Conservation (phyloP, 1,140 invertebrate genomes). For the Choristoneura fumiferana region DNA sequence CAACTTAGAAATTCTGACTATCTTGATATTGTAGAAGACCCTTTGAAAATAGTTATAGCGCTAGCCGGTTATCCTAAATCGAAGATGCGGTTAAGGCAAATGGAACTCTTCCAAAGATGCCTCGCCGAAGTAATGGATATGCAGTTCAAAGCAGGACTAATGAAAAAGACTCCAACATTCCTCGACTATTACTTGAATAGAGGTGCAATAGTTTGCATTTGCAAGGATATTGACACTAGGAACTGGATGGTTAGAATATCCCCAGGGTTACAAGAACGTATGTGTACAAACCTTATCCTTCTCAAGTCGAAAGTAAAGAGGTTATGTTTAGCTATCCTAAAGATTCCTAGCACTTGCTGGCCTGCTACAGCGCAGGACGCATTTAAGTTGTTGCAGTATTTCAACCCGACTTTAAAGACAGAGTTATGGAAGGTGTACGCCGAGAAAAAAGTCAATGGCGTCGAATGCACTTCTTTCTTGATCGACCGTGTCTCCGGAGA, state of each 20-base stretch:
- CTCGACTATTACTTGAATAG: slow-evolving; percentile 63
- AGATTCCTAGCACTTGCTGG: slow-evolving; percentile 52
- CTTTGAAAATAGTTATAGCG: slow-evolving; percentile 55
- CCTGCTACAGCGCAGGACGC: slow-evolving; percentile 53
- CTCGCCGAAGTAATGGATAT: slow-evolving; percentile 59
- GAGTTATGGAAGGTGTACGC: slow-evolving; percentile 55
- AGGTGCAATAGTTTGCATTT: slow-evolving; percentile 65
- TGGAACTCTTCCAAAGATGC: slow-evolving; percentile 50
- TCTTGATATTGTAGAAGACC: slow-evolving; percentile 52
- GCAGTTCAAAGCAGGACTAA: slow-evolving; percentile 58
- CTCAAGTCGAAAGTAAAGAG: slow-evolving; percentile 55
- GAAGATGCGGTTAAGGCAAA: slow-evolving; percentile 54
- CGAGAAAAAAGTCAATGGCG: slow-evolving; percentile 40
- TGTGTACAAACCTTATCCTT: slow-evolving; percentile 48
- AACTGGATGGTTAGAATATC: slow-evolving; percentile 60
- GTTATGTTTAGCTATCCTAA: slow-evolving; percentile 53
- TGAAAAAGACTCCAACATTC: slow-evolving; percentile 51
- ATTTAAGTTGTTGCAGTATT: slow-evolving; percentile 63
- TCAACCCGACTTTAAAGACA: slow-evolving; percentile 56
- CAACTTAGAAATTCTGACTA: slow-evolving; percentile 58
- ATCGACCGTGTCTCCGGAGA: slow-evolving; percentile 60
- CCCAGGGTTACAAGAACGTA: slow-evolving; percentile 61
- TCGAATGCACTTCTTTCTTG: slow-evolving; percentile 51
- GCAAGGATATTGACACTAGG: slow-evolving; percentile 55
- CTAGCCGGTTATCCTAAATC: slow-evolving; percentile 57